Base-by-base conservation (phyloP, 64 coral and sea anemone species). In the Porites australiensis region DNA sequence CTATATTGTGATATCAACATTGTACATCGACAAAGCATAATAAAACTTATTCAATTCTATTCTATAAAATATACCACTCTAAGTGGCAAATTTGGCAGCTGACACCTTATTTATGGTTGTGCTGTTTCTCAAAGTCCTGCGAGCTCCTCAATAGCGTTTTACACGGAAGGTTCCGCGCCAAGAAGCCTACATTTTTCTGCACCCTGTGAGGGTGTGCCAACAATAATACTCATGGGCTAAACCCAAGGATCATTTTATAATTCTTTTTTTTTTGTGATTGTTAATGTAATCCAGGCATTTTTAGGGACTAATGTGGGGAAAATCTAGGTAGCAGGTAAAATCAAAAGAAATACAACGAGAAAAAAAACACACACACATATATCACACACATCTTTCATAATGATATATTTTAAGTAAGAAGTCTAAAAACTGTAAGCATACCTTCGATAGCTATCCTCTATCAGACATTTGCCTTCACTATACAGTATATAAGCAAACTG, bases 391-490 rank as follows among this genome's bases (percentile, higher is more conserved):
- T 69, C 65, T 69, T 69, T 15, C 65, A 18, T 69, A 69, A 69
- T n/a, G 65, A 20, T 20, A 69, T 69, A 69, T n/a, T 15, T 21
- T 0, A 69, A n/a, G 65, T 15, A 69, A 69, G 65, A 69, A 69
- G 65, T 69, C 65, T 69, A 69, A 69, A 69, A 69, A 69, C 65
- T 69, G 65, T 21, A 69, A n/a, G 65, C 65, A 69, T 69, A 69
- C 16, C 65, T 14, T 69, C 22, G 65, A 69, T 18, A n/a, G 65
- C 16, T 69, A 69, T 69, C 65, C 65, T 69, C 65, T 69, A 21
- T 69, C 19, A 69, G 65, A 69, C 65, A 69, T 69, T 69, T 69
- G 65, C 14, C 65, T 69, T 68, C 64, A 68, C 64, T 0, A 69
- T 69, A 69, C 65, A 69, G 65, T 69, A 69, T 69, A 69, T 21